These are phyloP conservation scores for Cantharis rustica DNA, from an alignment of 2,888 invertebrate species.

Conservation along the genomic window DNA sequence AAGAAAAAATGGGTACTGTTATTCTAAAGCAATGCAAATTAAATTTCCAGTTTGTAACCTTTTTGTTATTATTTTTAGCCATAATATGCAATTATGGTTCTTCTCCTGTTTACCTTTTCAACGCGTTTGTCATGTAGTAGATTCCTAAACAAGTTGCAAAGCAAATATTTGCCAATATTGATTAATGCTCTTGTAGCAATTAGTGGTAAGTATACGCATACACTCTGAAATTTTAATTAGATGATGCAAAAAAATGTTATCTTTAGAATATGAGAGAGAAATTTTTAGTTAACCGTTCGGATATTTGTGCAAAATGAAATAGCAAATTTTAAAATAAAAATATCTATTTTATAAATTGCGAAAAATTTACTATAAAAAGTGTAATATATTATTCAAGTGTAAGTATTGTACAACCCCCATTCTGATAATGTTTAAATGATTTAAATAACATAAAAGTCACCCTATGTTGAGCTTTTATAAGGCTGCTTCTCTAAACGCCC, in stretches of 20 bases:
- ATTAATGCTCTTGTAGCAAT: not conserved
- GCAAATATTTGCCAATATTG: not conserved
- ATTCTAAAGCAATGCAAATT: not conserved
- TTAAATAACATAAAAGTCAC: slow-evolving; percentile 27
- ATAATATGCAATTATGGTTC: not conserved
- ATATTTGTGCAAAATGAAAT: not conserved
- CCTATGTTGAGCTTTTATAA: slow-evolving; percentile 27
- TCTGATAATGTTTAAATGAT: slow-evolving; percentile 29
- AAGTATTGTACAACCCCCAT: slow-evolving; percentile 19
- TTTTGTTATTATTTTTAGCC: not conserved
- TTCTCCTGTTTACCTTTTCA: not conserved
- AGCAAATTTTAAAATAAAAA: not conserved
- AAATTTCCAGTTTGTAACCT: not conserved
- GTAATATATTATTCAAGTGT: slow-evolving; percentile 21
- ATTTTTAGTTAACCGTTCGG: not conserved
- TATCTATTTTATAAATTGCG: not conserved
- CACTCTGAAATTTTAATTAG: not conserved
- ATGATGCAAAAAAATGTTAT: not conserved
- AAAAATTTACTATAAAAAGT: not conserved
- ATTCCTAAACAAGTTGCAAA: not conserved
- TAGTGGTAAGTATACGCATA: not conserved
- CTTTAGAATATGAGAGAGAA: not conserved
- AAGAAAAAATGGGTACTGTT: not conserved
- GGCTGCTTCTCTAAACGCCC: slow-evolving; percentile 26
- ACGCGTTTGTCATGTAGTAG: not conserved